phyloP scores from a whole-genome alignment of 1,140 invertebrate species.

The Drosophila equinoxialis region DNA sequence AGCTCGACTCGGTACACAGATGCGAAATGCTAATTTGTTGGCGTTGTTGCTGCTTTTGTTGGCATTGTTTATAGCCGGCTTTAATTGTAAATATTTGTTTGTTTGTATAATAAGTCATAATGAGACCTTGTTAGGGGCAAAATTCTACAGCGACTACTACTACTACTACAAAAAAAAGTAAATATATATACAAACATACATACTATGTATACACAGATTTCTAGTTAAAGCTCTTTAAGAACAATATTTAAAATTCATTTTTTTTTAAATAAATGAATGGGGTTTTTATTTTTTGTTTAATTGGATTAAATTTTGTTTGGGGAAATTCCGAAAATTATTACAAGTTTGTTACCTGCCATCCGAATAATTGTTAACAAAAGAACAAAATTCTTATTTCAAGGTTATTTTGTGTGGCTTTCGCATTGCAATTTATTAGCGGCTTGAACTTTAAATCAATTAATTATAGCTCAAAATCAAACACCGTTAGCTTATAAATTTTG shows the following conservation, averaged over 20 bases:
- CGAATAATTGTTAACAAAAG: conserved; percentile 1
- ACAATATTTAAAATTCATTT: conserved; percentile 3
- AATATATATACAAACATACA: background rate
- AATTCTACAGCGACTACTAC: background rate
- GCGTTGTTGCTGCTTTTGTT: conserved; percentile 34
- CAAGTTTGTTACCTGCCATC: background rate
- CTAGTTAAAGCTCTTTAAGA: conserved; percentile 7
- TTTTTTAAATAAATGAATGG: background rate
- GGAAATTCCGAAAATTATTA: conserved; percentile 2
- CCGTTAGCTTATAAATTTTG: conserved; percentile 24
- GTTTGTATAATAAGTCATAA: conserved; percentile 31
- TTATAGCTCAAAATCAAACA: conserved; percentile 30
- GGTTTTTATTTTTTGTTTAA: conserved; percentile 3
- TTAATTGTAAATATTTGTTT: conserved; percentile 52
- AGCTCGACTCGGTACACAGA: conserved; percentile 19
- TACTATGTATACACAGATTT: background rate
- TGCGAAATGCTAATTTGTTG: conserved; percentile 31
- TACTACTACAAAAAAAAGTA: background rate
- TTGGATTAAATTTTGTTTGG: background rate
- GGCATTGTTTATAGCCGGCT: conserved; percentile 36
- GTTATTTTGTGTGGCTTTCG: background rate
- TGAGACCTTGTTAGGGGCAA: conserved; percentile 14
- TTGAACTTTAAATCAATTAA: conserved; percentile 25
- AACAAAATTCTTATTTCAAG: background rate
- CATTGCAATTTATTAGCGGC: background rate